Evolutionary conservation across 2,113 vertebrate species (phyloP), one percentile per base, ranked within the genome.

Genomic region (Nothocercus nigrocapillus): DNA sequence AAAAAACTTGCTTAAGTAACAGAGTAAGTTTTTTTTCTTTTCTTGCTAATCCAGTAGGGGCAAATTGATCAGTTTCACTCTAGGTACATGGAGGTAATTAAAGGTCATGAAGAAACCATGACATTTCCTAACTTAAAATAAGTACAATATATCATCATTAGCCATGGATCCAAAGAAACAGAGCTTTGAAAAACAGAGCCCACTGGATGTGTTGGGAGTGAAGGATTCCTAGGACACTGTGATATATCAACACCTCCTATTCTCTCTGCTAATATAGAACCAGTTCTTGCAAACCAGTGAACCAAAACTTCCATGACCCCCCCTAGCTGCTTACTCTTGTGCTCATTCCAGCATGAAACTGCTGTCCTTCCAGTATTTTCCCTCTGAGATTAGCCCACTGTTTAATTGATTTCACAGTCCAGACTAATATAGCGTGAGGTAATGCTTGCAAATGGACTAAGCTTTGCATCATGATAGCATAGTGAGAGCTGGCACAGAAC

Each of bases 341-440:
- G 3, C 11, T 84, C 42, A 34, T 18, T 85, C 56, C 62, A 63
- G n/a, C 34, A 17, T 53, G 30, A 86, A 89, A 70, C 32, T 78
- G 5, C 9, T 68, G 42, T 11, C 54, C 22, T 90, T 78, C 34
- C n/a, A 20, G 4, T 22, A 56, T 79, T 90, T 95, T 56, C 6
- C 30, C 42, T 78, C 44, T 84, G 62, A 86, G 15, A 76, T 93
- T 86, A 59, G 15, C 22, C 34, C 28, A 32, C 36, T 70, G 21
- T 79, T 82, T 81, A 93, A 72, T 8, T 74, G 61, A 78, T 94
- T 94, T 85, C 68, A 81, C 61, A 75, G 58, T 81, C 53, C 64
- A 63, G 32, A 54, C 11, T 78, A 38, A 28, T 15, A 81, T 5
- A 74, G 13, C 38, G 63, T 12, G 25, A 86, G 28, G 42, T 88